Evolutionary conservation across 2,888 invertebrate genomes (phyloP), one percentile per base, ranked within the genome.

Genomic region (Volucella inflata): DNA sequence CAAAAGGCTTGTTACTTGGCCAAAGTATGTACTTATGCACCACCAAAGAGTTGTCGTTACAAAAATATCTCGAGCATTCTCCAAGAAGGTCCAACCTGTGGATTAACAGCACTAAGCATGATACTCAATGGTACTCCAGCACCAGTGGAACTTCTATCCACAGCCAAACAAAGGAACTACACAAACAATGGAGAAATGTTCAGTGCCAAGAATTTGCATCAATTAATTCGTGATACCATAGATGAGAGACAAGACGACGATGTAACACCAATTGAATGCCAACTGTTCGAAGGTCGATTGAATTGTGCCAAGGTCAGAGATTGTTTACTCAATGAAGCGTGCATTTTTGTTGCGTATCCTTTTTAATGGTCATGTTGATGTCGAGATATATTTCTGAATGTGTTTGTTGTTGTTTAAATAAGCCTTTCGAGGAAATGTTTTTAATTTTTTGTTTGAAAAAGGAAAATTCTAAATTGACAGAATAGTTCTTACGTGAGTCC

Each of bases 181-280:
- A 96, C 96, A 2, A 94, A 95, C 88, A 95, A 97, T 88, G 98
- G 98, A 9, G 98, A 98, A 94, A 96, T 98, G 94, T 96, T 97
- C 89, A 96, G 96, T 91, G 96, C 95, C 38, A 93, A 94, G 84
- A 93, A 95, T 89, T 95, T 97, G 94, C 93, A 93, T 8, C 92
- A 94, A 85, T 91, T 92, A 16, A 87, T 90, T 9, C 81, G 88
- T 76, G 89, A 91, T 72, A 87, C 89, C 80, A 48, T 90, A 67
- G 76, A 44, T 67, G 55, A 21, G 67, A 68, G 38, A 30, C 6
- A 62, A 40, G 8, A 77, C 38, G 38, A 44, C 53, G 72, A n/a
- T 42, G 11, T 60, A 42, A 36, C 60, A 60, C 42, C 64, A 65
- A 87, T 87, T 16, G 77, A 87, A 14, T 90, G 90, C 70, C 87